Evolutionary conservation across 2,113 vertebrate species (phyloP).

Genomic region (Neopipo cinnamomea): DNA sequence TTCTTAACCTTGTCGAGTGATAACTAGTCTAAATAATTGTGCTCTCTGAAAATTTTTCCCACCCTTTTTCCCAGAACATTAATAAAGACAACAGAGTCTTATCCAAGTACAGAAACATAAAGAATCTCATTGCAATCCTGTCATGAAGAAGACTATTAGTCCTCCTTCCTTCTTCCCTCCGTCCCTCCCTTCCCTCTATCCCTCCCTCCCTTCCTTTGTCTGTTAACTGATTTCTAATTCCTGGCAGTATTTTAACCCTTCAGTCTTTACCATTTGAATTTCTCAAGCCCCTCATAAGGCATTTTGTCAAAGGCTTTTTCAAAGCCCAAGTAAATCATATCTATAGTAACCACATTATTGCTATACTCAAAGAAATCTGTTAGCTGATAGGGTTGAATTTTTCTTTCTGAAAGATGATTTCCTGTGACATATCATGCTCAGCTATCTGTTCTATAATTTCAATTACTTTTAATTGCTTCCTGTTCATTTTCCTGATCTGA

Average conservation of each 20-base stretch:
- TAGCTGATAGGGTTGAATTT: not conserved
- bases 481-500: not conserved
- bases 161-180: too few relatives aligned
- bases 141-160: not conserved
- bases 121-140: not conserved
- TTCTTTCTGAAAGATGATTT: not conserved
- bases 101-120: not conserved
- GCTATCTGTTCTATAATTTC: not conserved
- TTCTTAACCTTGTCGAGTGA: not conserved
- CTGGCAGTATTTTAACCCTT: not conserved
- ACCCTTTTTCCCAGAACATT: not conserved
- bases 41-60: not conserved
- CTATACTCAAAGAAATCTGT: not conserved
- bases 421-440: not conserved
- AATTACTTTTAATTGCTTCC: not conserved
- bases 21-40: slow-evolving; percentile 23
- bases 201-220: not conserved
- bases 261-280: not conserved
- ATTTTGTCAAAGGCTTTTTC: not conserved
- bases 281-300: not conserved
- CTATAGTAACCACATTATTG: not conserved
- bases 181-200: not conserved
- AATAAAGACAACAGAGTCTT: not conserved
- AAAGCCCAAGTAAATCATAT: not conserved
- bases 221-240: not conserved